Evolutionary conservation across 2,888 invertebrate genomes (phyloP), one percentile per base, ranked within the genome.

Genomic region (Cheilosia scutellata): DNA sequence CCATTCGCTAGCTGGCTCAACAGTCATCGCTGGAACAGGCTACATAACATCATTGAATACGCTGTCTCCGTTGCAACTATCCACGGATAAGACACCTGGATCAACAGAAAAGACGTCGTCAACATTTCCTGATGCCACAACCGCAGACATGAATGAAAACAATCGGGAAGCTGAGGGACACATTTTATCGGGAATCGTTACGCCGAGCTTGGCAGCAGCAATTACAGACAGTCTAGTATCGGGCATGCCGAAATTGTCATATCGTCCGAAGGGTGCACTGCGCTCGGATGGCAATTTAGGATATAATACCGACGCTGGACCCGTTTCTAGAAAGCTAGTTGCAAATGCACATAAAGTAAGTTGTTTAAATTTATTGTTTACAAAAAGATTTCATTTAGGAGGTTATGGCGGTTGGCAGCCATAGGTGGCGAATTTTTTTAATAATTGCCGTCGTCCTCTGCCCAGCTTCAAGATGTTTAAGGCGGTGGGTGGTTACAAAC

Each of bases 311-410:
- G 91, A 93, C 20, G 94, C 94, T 1, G 95, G 95, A 0, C 94
- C 94, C 0, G 90, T 94, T 68, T 93, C 94, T 2, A 93, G 93
- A 55, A 93, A 93, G 84, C 92, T 95, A 40, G 93, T 94, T 89
- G 94, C 94, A 87, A 94, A 94, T 89, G 94, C 95, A 2, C 93
- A 93, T 84, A 95, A 95, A 93, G 95, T 95, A 89, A 89, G 88
- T 33, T 3, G 0, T 20, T 20, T 20, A 20, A 2, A 25, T 16
- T n/a, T 63, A 0, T 20, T 27, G 16, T 37, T 25, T 58, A 7
- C 20, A 4, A 42, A 3, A 5, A 9, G 25, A 1, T 27, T 11
- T 31, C 25, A 20, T 63, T 25, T 25, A 37, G 7, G 2, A 37
- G 37, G 7, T 20, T 20, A 2, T 20, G 20, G 2, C 20, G 2